Evolutionary conservation across 2,888 invertebrate species (phyloP).

Genomic region (Itoplectis maculator): DNA sequence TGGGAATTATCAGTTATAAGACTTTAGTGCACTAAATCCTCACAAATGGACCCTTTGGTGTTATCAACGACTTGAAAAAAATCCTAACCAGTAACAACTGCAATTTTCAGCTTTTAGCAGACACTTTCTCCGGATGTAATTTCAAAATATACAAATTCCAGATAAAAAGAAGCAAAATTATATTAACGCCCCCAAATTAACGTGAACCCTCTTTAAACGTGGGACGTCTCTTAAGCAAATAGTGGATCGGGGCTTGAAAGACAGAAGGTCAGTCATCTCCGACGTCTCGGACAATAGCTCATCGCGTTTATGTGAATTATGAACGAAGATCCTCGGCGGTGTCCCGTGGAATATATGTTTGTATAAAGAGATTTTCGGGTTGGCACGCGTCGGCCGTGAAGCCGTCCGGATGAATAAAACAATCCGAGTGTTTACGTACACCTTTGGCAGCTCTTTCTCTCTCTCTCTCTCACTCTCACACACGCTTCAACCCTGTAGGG

Average conservation of each 20-base stretch:
- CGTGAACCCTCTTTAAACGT: neutral
- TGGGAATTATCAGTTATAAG: no score
- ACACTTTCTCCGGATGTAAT: no score
- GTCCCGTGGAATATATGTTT: conserved; percentile 62
- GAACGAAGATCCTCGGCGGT: conserved; percentile 47
- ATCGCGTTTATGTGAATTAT: conserved; percentile 15
- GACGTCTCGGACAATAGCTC: conserved; percentile 56
- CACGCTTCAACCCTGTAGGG: conserved; percentile 51
- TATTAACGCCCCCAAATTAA: neutral
- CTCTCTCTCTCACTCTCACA: conserved; percentile 34
- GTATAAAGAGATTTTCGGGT: conserved; percentile 66
- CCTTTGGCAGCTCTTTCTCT: conserved; percentile 72
- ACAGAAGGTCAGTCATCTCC: conserved; percentile 40
- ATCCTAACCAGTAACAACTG: no score
- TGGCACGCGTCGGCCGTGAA: conserved; percentile 76
- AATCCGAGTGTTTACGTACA: conserved; percentile 83
- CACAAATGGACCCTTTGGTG: no score
- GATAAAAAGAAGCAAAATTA: neutral
- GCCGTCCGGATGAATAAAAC: conserved; percentile 82
- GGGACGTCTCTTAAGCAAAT: neutral
- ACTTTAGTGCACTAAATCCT: no score
- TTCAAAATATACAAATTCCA: no score
- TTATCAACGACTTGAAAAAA: no score
- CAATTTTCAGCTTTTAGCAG: no score
- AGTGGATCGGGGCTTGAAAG: conserved; percentile 32